phyloP scores from a whole-genome alignment of 2,888 invertebrate genomes.

The Galeopsomyia nigrocyanea region DNA sequence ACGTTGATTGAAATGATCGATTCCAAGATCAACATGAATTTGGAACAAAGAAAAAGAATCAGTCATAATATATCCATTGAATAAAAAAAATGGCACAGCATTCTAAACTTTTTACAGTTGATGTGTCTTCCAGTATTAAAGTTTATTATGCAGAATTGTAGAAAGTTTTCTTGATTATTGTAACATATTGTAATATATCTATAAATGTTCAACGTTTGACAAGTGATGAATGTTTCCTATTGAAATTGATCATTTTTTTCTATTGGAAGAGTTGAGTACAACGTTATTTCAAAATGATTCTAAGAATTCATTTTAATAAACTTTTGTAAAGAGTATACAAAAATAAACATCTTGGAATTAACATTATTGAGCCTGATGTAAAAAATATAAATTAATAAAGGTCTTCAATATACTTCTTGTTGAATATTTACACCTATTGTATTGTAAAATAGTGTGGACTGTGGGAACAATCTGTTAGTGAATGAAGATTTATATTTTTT shows the following conservation, averaged over 20 bases:
- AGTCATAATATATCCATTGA: constrained; percentile 8
- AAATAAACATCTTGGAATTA: constrained; percentile 29
- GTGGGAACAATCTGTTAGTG: constrained; percentile 35
- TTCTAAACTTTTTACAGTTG: no score
- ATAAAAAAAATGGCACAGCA: constrained; percentile 2
- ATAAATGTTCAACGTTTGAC: no score
- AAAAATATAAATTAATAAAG: constrained; percentile 32
- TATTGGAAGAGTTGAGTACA: no score
- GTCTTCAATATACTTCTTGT: constrained; percentile 38
- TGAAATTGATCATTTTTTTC: no score
- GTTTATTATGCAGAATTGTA: not conserved
- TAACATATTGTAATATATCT: no score
- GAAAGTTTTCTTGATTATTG: no score
- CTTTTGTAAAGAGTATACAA: constrained; percentile 21
- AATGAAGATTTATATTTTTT: constrained; percentile 46
- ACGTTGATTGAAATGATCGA: no score
- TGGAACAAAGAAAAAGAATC: constrained; percentile 9
- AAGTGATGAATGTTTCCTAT: no score
- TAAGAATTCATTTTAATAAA: constrained; percentile 32
- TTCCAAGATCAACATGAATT: not conserved
- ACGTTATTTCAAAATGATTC: constrained; percentile 20
- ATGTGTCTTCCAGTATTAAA: constrained; percentile 41
- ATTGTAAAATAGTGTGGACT: constrained; percentile 44
- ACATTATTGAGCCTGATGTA: not conserved
- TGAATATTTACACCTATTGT: constrained; percentile 37